phyloP scores from a whole-genome alignment of 2,888 invertebrate species.

The Rhagophthalmus giganteus region DNA sequence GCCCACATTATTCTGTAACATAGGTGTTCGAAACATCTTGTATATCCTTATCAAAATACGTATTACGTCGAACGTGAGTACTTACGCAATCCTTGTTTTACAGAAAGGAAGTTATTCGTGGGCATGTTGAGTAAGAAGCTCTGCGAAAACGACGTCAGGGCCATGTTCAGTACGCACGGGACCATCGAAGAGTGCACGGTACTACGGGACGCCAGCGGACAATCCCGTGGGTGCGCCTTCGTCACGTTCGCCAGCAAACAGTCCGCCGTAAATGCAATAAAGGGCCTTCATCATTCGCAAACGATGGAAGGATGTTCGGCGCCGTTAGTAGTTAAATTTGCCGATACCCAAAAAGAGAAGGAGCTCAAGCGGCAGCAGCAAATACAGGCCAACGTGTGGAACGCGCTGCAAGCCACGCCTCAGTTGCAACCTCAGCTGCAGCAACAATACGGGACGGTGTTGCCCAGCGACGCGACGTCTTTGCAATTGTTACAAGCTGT shows the following conservation, averaged over 20 bases:
- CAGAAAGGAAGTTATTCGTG: conserved; percentile 97
- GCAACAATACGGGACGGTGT: conserved; percentile 69
- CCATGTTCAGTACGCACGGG: conserved; percentile 91
- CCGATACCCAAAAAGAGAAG: conserved; percentile 98
- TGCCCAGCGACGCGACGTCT: conserved; percentile 58
- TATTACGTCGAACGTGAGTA: too few species aligned
- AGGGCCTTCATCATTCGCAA: conserved; percentile 94
- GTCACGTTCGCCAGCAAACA: conserved; percentile 98
- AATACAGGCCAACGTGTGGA: conserved; percentile 89
- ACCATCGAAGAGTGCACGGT: conserved; percentile 99
- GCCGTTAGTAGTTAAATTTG: conserved; percentile 97
- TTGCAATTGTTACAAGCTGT: conserved; percentile 50
- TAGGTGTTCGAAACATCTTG: too few species aligned
- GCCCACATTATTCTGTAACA: too few species aligned
- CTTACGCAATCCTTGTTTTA: background rate
- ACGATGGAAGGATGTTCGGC: conserved; percentile 99
- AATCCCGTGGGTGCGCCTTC: conserved; percentile 98
- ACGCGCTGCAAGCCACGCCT: conserved; percentile 69
- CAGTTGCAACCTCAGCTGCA: conserved; percentile 66
- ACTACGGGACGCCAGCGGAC: conserved; percentile 90
- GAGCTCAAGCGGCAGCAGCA: conserved; percentile 95
- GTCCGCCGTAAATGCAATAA: conserved; percentile 96
- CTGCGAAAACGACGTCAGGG: conserved; percentile 91
- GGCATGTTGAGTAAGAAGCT: conserved; percentile 98
- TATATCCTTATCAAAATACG: background rate